A percentile compares a stretch with the other conserved stretches of the same genome.
Evolutionary conservation across 2,888 invertebrate genomes (phyloP).

Genomic region (Macropis europaea): DNA sequence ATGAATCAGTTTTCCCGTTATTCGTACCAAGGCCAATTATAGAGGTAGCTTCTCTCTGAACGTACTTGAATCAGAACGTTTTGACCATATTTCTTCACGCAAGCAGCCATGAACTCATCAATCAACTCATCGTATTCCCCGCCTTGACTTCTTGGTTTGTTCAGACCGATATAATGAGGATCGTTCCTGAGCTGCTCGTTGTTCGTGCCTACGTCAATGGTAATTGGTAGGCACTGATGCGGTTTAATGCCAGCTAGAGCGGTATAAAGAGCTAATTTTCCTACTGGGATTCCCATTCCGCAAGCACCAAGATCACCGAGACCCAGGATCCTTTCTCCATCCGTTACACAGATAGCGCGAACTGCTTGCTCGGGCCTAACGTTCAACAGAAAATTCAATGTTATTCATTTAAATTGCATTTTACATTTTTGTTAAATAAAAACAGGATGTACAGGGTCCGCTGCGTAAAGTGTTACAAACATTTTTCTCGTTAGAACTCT

Average conservation of each 20-base stretch:
- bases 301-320: constrained; percentile 97
- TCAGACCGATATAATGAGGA: constrained; percentile 95
- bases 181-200: constrained; percentile 94
- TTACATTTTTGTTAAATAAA: no score
- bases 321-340: constrained; percentile 98
- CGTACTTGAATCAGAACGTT: constrained; percentile 88
- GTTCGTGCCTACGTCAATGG: constrained; percentile 97
- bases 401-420: background rate
- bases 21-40: background rate
- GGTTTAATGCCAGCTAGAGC: constrained; percentile 98
- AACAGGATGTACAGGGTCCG: no score
- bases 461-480: no score
- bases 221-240: constrained; percentile 95
- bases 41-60: background rate
- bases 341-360: constrained; percentile 95
- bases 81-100: constrained; percentile 92
- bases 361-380: constrained; percentile 91
- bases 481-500: no score
- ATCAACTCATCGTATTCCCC: constrained; percentile 94
- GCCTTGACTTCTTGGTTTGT: constrained; percentile 92
- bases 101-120: constrained; percentile 98
- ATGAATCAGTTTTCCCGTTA: background rate
- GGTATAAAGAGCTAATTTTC: constrained; percentile 97
- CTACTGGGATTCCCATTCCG: constrained; percentile 99
- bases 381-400: background rate